phyloP scores from a whole-genome alignment of 1,140 invertebrate genomes.

The Bombus impatiens region DNA sequence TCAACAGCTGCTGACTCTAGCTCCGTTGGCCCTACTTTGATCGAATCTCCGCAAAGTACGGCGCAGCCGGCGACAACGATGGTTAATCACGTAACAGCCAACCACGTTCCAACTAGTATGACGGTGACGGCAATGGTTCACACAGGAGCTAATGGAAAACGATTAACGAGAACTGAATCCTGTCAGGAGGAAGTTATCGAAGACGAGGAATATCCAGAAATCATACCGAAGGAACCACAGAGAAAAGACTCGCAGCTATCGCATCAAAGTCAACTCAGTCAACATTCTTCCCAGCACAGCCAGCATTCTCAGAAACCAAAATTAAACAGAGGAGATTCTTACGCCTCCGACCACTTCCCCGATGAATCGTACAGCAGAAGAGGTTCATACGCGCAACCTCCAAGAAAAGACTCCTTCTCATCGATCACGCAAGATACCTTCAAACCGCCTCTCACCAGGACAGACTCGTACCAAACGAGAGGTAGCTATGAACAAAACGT shows the following conservation, averaged over 20 bases:
- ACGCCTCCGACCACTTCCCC: conserved; percentile 75
- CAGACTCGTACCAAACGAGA: conserved; percentile 77
- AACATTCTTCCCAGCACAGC: conserved; percentile 63
- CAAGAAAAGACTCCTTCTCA: conserved; percentile 75
- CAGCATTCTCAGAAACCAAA: conserved; percentile 76
- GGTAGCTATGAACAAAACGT: conserved; percentile 79
- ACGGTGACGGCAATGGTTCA: conserved; percentile 78
- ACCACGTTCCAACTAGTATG: conserved; percentile 73
- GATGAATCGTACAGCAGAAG: conserved; percentile 70
- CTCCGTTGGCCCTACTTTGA: conserved; percentile 64
- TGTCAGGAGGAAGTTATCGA: conserved; percentile 76
- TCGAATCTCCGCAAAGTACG: conserved; percentile 71
- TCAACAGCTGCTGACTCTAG: conserved; percentile 75
- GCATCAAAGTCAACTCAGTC: conserved; percentile 73
- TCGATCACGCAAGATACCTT: conserved; percentile 74
- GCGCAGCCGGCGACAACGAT: conserved; percentile 62
- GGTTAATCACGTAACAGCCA: conserved; percentile 74
- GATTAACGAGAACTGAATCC: conserved; percentile 74
- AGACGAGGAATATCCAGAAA: conserved; percentile 76
- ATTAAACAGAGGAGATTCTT: conserved; percentile 75
- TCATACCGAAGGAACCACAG: conserved; percentile 71
- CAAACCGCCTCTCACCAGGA: conserved; percentile 67
- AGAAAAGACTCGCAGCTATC: conserved; percentile 79
- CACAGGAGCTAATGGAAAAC: conserved; percentile 73
- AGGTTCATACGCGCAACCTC: conserved; percentile 66